Conservation (phyloP, 23 tunicate species). For the Ciona savignyi region DNA sequence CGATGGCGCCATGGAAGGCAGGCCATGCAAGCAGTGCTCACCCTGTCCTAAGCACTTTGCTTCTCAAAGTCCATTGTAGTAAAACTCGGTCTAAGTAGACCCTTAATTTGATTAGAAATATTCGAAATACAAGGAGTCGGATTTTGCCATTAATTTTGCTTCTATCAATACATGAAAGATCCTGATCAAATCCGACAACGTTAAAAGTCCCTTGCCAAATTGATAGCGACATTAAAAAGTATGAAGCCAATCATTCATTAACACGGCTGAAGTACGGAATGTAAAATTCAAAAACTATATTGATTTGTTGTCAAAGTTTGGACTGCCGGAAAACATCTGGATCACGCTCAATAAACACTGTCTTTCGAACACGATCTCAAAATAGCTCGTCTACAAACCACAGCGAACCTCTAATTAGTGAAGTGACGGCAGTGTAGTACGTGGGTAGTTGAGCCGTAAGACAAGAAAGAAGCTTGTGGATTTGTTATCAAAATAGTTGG, state of each 20-base stretch:
- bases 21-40: background rate
- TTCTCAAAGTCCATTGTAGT: background rate
- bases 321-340: background rate
- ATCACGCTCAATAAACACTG: background rate
- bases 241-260: no score
- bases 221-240: no score
- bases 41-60: no score
- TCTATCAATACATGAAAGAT: no score
- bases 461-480: background rate
- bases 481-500: background rate
- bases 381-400: background rate
- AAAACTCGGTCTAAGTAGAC: background rate
- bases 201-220: no score
- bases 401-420: background rate
- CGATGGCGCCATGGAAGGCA: background rate
- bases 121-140: background rate
- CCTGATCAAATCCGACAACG: no score
- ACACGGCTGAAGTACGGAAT: no score
- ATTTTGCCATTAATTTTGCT: no score
- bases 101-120: background rate
- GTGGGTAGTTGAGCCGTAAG: no score
- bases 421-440: no score
- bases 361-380: background rate
- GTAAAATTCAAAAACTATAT: no score
- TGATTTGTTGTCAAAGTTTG: no score